Evolutionary conservation across 2,888 invertebrate genomes (phyloP).

Genomic region (Ernsta delagoae): DNA sequence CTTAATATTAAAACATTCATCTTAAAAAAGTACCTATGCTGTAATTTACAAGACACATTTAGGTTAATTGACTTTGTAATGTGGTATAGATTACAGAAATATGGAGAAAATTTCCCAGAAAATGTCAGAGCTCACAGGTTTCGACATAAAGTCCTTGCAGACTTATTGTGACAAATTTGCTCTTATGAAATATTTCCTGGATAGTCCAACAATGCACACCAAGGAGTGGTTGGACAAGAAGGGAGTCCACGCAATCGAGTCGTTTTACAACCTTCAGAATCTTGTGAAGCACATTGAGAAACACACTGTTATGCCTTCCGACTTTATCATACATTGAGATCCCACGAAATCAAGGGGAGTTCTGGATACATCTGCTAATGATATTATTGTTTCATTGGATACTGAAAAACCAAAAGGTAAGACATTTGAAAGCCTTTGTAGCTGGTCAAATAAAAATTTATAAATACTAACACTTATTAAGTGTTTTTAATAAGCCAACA

Average conservation of each 20-base stretch:
- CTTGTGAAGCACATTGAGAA: constrained; percentile 60
- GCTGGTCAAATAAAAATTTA: too few species aligned
- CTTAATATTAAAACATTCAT: too few species aligned
- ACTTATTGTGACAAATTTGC: constrained; percentile 61
- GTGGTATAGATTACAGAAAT: constrained; percentile 62
- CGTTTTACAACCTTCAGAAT: constrained; percentile 60
- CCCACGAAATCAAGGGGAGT: constrained; percentile 41
- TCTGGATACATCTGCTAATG: constrained; percentile 51
- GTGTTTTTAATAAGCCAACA: too few species aligned
- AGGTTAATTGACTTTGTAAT: not conserved
- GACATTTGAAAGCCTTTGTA: not conserved
- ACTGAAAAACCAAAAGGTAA: constrained; percentile 31
- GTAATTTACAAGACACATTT: too few species aligned
- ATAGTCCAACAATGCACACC: constrained; percentile 56
- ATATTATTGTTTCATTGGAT: constrained; percentile 39
- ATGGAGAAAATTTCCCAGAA: constrained; percentile 58
- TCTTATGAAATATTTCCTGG: constrained; percentile 65
- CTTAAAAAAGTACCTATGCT: too few species aligned
- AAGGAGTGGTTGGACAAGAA: constrained; percentile 57
- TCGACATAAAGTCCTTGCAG: constrained; percentile 64
- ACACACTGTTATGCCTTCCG: constrained; percentile 51
- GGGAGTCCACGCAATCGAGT: constrained; percentile 60
- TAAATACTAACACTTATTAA: too few species aligned
- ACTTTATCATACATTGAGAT: constrained; percentile 45
- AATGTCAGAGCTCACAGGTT: constrained; percentile 65